Evolutionary conservation across 1,140 invertebrate species (phyloP).

Genomic region (Arion vulgaris): DNA sequence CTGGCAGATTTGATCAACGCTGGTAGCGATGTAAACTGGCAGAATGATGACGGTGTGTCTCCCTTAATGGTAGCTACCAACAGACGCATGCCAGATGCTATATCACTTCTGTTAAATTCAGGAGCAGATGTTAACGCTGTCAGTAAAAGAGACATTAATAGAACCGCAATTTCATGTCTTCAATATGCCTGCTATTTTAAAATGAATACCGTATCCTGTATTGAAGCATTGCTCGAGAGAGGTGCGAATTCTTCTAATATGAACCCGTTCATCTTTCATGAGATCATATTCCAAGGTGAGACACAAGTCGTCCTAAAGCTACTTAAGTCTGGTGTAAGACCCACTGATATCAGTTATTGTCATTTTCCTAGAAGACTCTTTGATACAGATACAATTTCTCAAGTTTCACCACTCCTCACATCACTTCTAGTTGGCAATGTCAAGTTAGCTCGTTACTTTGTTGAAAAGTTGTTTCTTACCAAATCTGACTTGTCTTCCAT

Average conservation of each 20-base stretch:
- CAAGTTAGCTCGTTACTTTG: no score
- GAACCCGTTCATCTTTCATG: neutral
- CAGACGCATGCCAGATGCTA: neutral
- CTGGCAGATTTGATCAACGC: neutral
- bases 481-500: no score
- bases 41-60: neutral
- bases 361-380: no score
- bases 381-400: no score
- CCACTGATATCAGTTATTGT: neutral
- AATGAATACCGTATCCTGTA: neutral
- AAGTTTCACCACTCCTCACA: no score
- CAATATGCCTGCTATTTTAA: neutral
- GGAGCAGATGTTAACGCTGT: conserved; percentile 1
- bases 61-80: neutral
- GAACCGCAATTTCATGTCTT: neutral
- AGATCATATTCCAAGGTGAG: neutral
- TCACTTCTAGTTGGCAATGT: no score
- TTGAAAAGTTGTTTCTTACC: no score
- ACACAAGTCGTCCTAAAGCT: neutral
- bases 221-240: neutral
- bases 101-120: neutral
- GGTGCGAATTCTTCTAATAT: neutral
- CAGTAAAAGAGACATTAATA: neutral
- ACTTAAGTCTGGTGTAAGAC: neutral
- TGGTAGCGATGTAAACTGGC: neutral